Evolutionary conservation across 2,888 invertebrate species (phyloP).

Genomic region (Diachrysia chrysitis): DNA sequence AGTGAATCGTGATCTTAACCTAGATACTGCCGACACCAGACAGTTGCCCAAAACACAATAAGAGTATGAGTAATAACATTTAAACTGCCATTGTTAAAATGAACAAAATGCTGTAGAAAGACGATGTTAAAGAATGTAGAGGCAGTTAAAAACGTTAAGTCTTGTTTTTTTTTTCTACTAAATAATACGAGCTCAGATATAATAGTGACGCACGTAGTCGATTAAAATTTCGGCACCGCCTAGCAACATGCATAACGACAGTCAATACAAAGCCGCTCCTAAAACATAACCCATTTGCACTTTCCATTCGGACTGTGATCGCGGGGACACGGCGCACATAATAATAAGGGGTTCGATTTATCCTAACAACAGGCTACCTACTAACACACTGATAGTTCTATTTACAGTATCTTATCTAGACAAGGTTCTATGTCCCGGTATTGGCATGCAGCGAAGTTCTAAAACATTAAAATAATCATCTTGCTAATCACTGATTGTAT

Average conservation of each 20-base stretch:
- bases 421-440: slow-evolving; percentile 44
- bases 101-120: neutral
- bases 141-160: neutral
- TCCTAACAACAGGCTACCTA: slow-evolving; percentile 58
- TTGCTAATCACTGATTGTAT: slow-evolving; percentile 63
- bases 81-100: too few relatives aligned
- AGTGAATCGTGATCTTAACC: slow-evolving; percentile 73
- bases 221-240: slow-evolving; percentile 47
- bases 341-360: slow-evolving; percentile 63
- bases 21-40: slow-evolving; percentile 63
- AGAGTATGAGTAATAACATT: slow-evolving; percentile 10
- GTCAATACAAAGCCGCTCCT: slow-evolving; percentile 55
- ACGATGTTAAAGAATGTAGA: neutral
- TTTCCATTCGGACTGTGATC: slow-evolving; percentile 67
- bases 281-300: slow-evolving; percentile 63
- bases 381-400: slow-evolving; percentile 49
- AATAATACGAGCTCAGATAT: slow-evolving; percentile 36
- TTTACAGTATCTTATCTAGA: slow-evolving; percentile 42
- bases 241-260: slow-evolving; percentile 64
- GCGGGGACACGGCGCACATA: slow-evolving; percentile 62
- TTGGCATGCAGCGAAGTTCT: slow-evolving; percentile 45
- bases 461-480: slow-evolving; percentile 52
- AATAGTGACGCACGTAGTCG: slow-evolving; percentile 53
- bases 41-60: slow-evolving; percentile 52
- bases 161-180: slow-evolving; percentile 23